A percentile compares a stretch with the other conserved stretches of the same genome.
phyloP scores from a whole-genome alignment of 30 jellyfish, hydroid and myxozoan genomes.

The Rhopilema esculentum region DNA sequence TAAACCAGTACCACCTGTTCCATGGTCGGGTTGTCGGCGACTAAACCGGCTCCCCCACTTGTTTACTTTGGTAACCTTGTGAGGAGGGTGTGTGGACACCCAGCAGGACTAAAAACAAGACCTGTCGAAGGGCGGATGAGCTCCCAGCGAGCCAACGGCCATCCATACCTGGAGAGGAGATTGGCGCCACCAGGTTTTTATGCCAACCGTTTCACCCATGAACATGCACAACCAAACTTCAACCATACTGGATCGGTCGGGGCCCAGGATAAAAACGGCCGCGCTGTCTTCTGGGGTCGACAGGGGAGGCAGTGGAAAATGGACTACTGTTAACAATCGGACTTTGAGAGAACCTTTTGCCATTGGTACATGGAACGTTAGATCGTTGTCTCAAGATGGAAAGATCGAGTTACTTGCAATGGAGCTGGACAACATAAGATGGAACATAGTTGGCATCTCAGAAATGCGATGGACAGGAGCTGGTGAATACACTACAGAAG shows the following conservation, averaged over 20 bases:
- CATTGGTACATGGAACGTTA: conserved; percentile 50
- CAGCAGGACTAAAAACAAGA: conserved; percentile 66
- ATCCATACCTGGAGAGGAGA: conserved; percentile 18
- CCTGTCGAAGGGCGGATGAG: conserved; percentile 45
- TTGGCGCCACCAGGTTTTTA: conserved; percentile 5
- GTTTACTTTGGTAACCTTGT: conserved; percentile 24
- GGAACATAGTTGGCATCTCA: conserved; percentile 53
- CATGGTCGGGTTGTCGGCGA: conserved; percentile 53
- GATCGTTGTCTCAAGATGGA: conserved; percentile 35
- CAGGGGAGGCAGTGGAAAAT: conserved; percentile 46
- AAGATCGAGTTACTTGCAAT: conserved; percentile 38
- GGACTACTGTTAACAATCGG: conserved; percentile 31
- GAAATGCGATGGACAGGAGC: conserved; percentile 65
- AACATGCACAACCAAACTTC: background rate
- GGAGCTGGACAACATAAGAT: conserved; percentile 28
- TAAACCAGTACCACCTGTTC: conserved; percentile 38
- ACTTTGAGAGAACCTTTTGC: conserved; percentile 9
- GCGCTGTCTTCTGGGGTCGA: conserved; percentile 38
- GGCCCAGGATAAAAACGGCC: conserved; percentile 31
- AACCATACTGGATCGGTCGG: conserved; percentile 16
- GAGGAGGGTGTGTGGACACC: conserved; percentile 64
- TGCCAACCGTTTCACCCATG: background rate
- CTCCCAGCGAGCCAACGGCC: conserved; percentile 3
- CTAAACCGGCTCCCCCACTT: conserved; percentile 48
- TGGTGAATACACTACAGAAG: conserved; percentile 39